These are phyloP conservation scores for Nesoenas mayeri DNA, from an alignment of 2,113 vertebrate genomes.

Conservation along the genomic window DNA sequence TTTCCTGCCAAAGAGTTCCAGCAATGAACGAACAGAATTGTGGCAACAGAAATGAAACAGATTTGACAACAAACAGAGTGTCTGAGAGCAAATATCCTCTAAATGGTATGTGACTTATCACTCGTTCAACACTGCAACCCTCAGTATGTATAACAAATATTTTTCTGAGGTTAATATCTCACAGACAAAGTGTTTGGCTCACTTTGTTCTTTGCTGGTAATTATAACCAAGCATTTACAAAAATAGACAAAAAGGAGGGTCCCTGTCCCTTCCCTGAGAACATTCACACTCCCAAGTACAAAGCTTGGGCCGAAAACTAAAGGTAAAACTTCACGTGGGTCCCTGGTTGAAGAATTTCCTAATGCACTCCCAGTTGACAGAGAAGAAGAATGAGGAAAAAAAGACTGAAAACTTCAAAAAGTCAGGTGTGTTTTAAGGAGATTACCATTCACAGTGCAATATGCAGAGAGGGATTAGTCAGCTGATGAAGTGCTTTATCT, in stretches of 20 bases:
- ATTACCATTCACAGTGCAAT: not conserved
- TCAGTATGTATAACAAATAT: not conserved
- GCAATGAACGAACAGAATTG: slow-evolving; percentile 8
- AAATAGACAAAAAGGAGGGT: not conserved
- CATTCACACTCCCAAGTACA: rapidly evolving
- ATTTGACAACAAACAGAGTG: slow-evolving; percentile 7
- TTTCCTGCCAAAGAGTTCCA: slow-evolving; percentile 29
- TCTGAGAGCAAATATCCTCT: slow-evolving; percentile 40
- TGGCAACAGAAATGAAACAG: slow-evolving; percentile 40
- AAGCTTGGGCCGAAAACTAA: not conserved
- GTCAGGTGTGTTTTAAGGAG: not conserved
- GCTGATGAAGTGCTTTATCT: not conserved
- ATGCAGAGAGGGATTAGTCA: not conserved
- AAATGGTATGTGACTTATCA: not conserved
- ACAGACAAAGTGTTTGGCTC: not conserved
- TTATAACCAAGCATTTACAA: not conserved
- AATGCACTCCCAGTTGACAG: not conserved
- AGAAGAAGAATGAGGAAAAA: not conserved
- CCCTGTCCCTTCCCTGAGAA: not conserved
- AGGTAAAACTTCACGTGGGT: not conserved
- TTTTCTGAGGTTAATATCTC: slow-evolving; percentile 13
- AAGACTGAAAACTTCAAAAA: not conserved
- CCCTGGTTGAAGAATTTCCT: not conserved
- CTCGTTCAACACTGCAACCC: not conserved
- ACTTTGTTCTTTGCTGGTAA: not conserved